These are phyloP conservation scores for Neotoma lepida DNA, from an alignment of 2,113 vertebrate genomes.

Conservation along the genomic window DNA sequence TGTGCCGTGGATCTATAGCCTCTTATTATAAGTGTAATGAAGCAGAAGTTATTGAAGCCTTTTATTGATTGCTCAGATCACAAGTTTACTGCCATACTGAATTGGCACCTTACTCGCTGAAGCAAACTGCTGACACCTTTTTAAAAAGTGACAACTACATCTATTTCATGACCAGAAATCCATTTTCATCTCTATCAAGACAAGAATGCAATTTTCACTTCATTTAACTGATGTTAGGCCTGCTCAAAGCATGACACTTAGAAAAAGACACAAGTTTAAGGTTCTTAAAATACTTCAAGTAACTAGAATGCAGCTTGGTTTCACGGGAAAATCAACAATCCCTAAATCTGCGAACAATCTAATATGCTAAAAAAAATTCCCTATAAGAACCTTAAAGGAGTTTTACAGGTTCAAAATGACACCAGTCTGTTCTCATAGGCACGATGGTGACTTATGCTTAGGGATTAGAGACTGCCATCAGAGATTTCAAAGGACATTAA, in stretches of 20 bases:
- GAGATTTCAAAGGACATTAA: slow-evolving; percentile 41
- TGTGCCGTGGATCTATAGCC: slow-evolving; percentile 92
- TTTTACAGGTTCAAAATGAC: slow-evolving; percentile 73
- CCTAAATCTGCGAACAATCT: slow-evolving; percentile 74
- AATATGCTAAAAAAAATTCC: slow-evolving; percentile 75
- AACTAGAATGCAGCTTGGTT: slow-evolving; percentile 85
- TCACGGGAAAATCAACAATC: slow-evolving; percentile 76
- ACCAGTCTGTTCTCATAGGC: slow-evolving; percentile 60
- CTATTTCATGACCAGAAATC: slow-evolving; percentile 96
- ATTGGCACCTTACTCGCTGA: slow-evolving; percentile 94
- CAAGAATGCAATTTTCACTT: slow-evolving; percentile 98
- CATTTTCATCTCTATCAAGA: slow-evolving; percentile 97
- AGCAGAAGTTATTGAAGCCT: slow-evolving; percentile 95
- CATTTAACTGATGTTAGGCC: slow-evolving; percentile 95
- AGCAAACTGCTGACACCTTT: slow-evolving; percentile 97
- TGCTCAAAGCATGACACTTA: slow-evolving; percentile 90
- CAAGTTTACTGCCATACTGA: slow-evolving; percentile 94
- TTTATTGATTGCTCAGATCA: slow-evolving; percentile 97
- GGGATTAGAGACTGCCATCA: slow-evolving; percentile 22
- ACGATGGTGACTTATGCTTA: slow-evolving; percentile 66
- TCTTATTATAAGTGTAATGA: slow-evolving; percentile 96
- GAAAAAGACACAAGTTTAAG: slow-evolving; percentile 90
- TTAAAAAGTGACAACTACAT: slow-evolving; percentile 96
- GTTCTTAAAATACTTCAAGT: slow-evolving; percentile 90
- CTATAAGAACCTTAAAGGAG: slow-evolving; percentile 57